Percentiles rank a stretch among this genome's conserved stretches.
Conservation (phyloP, 2,113 vertebrate species). For the Astur gentilis region DNA sequence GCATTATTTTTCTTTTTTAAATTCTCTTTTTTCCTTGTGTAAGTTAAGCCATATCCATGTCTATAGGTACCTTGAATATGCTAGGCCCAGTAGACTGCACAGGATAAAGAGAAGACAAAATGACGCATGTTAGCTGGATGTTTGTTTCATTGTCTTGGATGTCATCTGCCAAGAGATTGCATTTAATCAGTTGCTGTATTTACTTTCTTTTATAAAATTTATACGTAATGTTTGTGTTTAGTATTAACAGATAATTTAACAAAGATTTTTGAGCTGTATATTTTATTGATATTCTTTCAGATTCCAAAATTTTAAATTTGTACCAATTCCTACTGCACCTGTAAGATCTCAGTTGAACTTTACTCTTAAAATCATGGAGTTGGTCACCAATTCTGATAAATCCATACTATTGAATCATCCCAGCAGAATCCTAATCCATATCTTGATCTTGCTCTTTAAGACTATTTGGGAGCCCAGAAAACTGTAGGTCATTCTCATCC, state of each 20-base stretch:
- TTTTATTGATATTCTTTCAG: background rate
- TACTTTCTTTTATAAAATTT: background rate
- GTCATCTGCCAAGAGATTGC: background rate
- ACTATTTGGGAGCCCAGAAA: background rate
- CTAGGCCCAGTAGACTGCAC: background rate
- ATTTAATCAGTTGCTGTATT: background rate
- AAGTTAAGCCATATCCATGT: background rate
- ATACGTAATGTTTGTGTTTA: background rate
- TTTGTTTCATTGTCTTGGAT: background rate
- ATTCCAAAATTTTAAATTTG: background rate
- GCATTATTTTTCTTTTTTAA: background rate
- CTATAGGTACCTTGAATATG: background rate
- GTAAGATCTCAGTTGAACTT: background rate
- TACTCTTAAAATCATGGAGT: background rate
- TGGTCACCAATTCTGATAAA: background rate
- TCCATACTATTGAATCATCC: background rate
- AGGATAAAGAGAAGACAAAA: background rate
- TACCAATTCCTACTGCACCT: background rate
- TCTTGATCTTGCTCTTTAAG: background rate
- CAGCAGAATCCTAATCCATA: background rate
- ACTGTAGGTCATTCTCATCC: background rate
- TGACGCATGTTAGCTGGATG: background rate
- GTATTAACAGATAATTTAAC: background rate
- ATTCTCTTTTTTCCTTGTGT: background rate
- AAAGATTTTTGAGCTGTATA: background rate